Evolutionary conservation across 2,113 vertebrate species (phyloP).

Genomic region (Hydrolagus affinis): DNA sequence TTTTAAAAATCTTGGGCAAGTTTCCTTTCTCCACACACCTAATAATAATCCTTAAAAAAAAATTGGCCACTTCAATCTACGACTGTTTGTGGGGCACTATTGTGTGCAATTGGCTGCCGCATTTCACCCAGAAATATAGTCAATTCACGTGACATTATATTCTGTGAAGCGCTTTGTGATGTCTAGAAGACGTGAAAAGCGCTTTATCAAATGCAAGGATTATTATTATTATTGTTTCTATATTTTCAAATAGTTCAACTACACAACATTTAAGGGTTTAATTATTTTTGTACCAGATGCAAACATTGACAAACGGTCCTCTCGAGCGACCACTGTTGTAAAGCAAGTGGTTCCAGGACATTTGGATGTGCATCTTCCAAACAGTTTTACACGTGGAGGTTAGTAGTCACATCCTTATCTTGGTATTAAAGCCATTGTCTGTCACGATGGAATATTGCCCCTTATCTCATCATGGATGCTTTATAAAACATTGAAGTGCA

Average conservation of each 20-base stretch:
- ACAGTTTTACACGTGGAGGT: conserved; percentile 94
- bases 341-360: conserved; percentile 89
- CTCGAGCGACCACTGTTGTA: conserved; percentile 75
- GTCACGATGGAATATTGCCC: conserved; percentile 39
- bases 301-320: conserved; percentile 83
- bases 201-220: too few species aligned
- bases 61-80: too few species aligned
- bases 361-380: conserved; percentile 87
- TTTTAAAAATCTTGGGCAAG: background rate
- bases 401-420: conserved; percentile 47
- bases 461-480: conserved; percentile 36
- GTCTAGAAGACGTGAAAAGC: background rate
- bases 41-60: too few species aligned
- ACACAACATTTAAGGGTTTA: background rate
- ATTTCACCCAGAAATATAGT: too few species aligned
- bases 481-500: conserved; percentile 43
- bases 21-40: too few species aligned
- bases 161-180: too few species aligned
- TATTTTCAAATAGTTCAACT: background rate
- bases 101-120: too few species aligned
- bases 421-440: conserved; percentile 14
- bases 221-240: background rate
- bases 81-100: too few species aligned
- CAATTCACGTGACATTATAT: too few species aligned
- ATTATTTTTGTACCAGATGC: conserved; percentile 52